Base-by-base conservation (phyloP, 2,113 vertebrate species). In the Nycticebus coucang region DNA sequence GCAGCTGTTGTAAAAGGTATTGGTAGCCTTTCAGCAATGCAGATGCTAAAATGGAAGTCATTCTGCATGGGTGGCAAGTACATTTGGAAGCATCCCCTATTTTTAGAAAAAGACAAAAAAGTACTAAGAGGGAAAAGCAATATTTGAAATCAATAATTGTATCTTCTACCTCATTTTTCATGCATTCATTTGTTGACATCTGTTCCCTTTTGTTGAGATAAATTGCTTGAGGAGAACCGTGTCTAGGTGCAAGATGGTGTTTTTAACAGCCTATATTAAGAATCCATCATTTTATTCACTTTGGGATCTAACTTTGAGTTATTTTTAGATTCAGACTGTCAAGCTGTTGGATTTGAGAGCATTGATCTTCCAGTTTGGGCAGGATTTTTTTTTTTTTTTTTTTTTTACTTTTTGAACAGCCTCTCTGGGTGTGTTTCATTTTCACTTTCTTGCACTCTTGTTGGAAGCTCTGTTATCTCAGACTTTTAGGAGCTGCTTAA, bases 261-360 rank as follows among this genome's bases (percentile, higher is more conserved):
- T 96, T 96, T 89, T 82, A 83, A 86, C 22, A 60, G 53, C 78
- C 68, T 57, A n/a, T 11, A 28, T 22, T 22, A 57, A 45, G 72
- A 93, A 92, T 59, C 62, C 1, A 11, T 62, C 50, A 69, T 89
- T 95, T 53, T 83, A 24, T 74, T 97, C 79, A 74, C 86, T 89
- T 91, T 33, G 87, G 41, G 41, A 60, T 93, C 69, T 96, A 72
- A 89, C 59, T 71, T 88, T 24, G 72, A 91, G 78, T 19, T 89
- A 79, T 55, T 94, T 95, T 89, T 96, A 13, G 83, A 89, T 85
- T 93, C 69, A 64, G 33, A 75, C 33, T 37, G 74, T 80, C 79
- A 86, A 45, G 77, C 83, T 93, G 33, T 94, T 37, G 5, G 60
- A 30, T 94, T 50, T 79, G 69, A 66, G 71, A 83, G 79, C 74